Evolutionary conservation across 2,888 invertebrate species (phyloP), one percentile per base, ranked within the genome.

Genomic region (Antheraea assamensis): DNA sequence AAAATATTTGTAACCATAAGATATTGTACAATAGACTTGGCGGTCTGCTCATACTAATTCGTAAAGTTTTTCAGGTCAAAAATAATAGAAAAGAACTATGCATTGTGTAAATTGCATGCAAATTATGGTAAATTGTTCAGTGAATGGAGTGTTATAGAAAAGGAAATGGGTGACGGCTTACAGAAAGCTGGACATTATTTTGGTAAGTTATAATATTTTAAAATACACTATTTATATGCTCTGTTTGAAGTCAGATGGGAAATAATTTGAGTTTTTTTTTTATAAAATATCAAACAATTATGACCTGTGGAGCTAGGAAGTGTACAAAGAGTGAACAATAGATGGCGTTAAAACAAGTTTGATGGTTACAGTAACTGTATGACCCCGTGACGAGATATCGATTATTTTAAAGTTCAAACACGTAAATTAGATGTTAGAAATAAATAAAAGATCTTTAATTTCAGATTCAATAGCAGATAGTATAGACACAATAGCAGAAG

Each of bases 61-160:
- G 15, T 73, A 35, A 71, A 27, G 0, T 31, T 58, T 90, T 90
- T 64, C 80, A 95, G 96, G 76, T 96, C 97, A 71, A 95, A 96
- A 85, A 96, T 97, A 80, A 97, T 96, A 80, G 97, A 97, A 86
- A 96, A 96, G 81, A 96, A 96, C 81, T 97, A 96, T 85, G 97
- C 96, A 15, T 93, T 98, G 35, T 97, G 97, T 85, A 97, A 97
- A 87, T 90, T 98, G 61, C 98, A 98, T 85, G 96, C 96, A 0
- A 97, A 97, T 90, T 98, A 98, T 81, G 97, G 97, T 0, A 95
- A 97, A 71, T 95, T 98, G 74, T 97, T 97, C 85, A 97, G 97
- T 81, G 98, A 98, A 87, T 98, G 98, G 97, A 97, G 97, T 86
- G 97, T 96, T 52, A 96, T 97, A 72, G 98, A 98, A 85, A 97